Conservation (phyloP, 2,113 vertebrate species). For the Thunnus thynnus region DNA sequence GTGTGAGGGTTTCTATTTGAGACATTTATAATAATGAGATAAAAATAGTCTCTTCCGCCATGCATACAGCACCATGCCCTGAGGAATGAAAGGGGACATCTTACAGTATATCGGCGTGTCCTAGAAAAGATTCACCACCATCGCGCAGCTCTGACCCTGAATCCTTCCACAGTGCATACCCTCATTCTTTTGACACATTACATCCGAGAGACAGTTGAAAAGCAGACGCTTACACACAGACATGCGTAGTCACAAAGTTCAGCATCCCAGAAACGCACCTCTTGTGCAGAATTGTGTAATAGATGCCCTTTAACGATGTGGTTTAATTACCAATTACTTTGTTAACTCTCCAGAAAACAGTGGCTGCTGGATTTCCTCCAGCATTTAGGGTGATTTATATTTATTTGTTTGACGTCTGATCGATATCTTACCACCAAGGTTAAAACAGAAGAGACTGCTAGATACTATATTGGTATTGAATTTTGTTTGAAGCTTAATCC, state of each 20-base stretch:
- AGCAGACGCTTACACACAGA: conserved; percentile 27
- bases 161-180: conserved; percentile 35
- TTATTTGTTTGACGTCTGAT: conserved; percentile 60
- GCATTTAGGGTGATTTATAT: conserved; percentile 63
- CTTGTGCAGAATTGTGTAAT: neutral
- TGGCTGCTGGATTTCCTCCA: conserved; percentile 44
- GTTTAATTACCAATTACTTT: conserved; percentile 30
- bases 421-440: conserved; percentile 62
- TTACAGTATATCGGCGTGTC: conserved; percentile 53
- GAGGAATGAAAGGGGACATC: conserved; percentile 58
- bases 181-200: conserved; percentile 34
- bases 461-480: conserved; percentile 62
- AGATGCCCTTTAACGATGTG: conserved; percentile 23
- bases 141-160: conserved; percentile 50
- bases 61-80: conserved; percentile 52
- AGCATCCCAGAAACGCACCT: conserved; percentile 8
- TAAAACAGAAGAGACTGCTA: conserved; percentile 50
- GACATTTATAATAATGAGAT: conserved; percentile 61
- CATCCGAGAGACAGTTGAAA: conserved; percentile 28
- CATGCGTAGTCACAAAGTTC: neutral
- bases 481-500: conserved; percentile 66
- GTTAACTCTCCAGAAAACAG: neutral
- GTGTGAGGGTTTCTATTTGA: conserved; percentile 49
- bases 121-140: conserved; percentile 66
- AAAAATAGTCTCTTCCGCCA: conserved; percentile 62